These are phyloP conservation scores for Holothuria scabra DNA, from an alignment of 53 echinoderm and acorn worm species.

Conservation along the genomic window DNA sequence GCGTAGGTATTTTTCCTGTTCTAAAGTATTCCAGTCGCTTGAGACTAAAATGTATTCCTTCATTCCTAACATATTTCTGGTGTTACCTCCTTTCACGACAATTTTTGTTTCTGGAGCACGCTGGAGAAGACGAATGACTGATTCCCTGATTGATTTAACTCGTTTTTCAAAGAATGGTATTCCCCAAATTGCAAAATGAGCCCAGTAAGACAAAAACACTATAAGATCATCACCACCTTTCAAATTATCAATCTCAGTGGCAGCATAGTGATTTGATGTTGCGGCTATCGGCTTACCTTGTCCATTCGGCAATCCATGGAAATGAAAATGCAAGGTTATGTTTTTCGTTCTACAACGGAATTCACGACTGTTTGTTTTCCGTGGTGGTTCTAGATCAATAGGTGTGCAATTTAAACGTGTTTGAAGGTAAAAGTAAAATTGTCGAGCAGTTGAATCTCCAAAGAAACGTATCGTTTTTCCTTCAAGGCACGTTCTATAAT, in stretches of 20 bases:
- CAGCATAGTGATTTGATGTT: not conserved
- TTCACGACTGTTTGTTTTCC: not conserved
- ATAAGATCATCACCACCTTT: not conserved
- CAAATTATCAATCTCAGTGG: not conserved
- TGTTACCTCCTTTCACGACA: too few relatives aligned
- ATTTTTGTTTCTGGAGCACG: too few relatives aligned
- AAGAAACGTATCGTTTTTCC: conserved; percentile 2
- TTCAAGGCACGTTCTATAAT: not conserved
- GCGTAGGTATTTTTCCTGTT: not conserved
- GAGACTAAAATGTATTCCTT: too few relatives aligned
- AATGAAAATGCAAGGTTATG: not conserved
- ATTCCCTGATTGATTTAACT: too few relatives aligned
- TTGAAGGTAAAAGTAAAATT: not conserved
- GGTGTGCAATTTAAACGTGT: not conserved
- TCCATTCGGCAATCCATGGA: conserved; percentile 1
- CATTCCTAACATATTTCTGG: too few relatives aligned
- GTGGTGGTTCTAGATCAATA: not conserved
- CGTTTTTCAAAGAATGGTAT: too few relatives aligned
- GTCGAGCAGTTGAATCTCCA: conserved; percentile 1
- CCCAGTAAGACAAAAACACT: not conserved
- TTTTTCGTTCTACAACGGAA: not conserved
- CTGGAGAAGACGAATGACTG: too few relatives aligned
- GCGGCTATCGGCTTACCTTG: not conserved
- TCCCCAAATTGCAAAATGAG: too few relatives aligned
- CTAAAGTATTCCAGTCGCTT: too few relatives aligned